Evolutionary conservation across 2,888 invertebrate genomes (phyloP).

Genomic region (Agrilus biguttatus): DNA sequence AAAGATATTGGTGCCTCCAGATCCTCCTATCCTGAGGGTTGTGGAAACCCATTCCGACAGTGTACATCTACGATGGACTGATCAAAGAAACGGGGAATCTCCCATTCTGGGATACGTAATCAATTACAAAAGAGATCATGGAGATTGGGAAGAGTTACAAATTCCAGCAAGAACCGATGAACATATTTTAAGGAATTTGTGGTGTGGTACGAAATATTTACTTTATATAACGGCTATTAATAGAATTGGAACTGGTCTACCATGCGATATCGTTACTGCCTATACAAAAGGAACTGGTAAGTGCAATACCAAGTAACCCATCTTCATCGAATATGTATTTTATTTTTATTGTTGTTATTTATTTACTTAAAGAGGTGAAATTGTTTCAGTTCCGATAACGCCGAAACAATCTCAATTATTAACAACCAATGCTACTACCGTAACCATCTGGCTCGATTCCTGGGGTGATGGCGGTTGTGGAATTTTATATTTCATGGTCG

Average conservation of each 20-base stretch:
- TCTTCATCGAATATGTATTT: too few species aligned
- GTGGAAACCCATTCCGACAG: slow-evolving; percentile 73
- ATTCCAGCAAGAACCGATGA: slow-evolving; percentile 69
- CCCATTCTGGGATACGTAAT: slow-evolving; percentile 74
- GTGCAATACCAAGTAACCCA: not conserved
- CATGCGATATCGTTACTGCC: slow-evolving; percentile 77
- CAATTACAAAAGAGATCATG: slow-evolving; percentile 78
- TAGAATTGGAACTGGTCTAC: slow-evolving; percentile 76
- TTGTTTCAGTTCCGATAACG: slow-evolving; percentile 52
- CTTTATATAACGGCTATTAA: slow-evolving; percentile 83
- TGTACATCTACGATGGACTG: slow-evolving; percentile 62
- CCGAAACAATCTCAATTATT: slow-evolving; percentile 69
- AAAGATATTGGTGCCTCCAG: slow-evolving; percentile 68
- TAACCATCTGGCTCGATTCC: slow-evolving; percentile 72
- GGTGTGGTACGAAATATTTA: slow-evolving; percentile 81
- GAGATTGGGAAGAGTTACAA: slow-evolving; percentile 84
- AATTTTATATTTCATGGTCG: slow-evolving; percentile 71
- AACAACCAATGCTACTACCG: slow-evolving; percentile 74
- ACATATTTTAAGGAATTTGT: slow-evolving; percentile 64
- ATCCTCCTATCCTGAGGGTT: slow-evolving; percentile 67
- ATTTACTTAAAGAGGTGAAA: slow-evolving; percentile 2
- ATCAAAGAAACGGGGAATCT: slow-evolving; percentile 70
- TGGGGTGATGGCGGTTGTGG: slow-evolving; percentile 86
- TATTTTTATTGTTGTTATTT: not conserved
- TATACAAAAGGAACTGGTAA: slow-evolving; percentile 67